Conservation (phyloP, 37 sponge, comb jelly and placozoan genomes). For the Theonella swinhoei region DNA sequence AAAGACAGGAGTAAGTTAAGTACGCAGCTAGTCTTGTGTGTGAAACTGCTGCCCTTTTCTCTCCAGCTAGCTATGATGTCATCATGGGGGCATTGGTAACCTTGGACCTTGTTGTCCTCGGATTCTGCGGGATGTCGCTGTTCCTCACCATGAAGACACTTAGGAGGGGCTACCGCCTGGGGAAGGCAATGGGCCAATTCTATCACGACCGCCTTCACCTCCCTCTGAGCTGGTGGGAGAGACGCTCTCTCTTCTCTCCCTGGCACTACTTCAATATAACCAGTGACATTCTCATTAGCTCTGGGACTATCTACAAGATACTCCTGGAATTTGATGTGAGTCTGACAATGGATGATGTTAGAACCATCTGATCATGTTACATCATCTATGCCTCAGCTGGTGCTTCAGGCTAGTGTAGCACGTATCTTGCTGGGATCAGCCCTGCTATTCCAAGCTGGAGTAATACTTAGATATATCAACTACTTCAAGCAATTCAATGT, state of each 20-base stretch:
- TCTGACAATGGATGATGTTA: not conserved
- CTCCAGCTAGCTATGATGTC: not conserved
- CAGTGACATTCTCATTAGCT: constrained; percentile 43
- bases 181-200: constrained; percentile 58
- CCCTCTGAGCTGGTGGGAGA: constrained; percentile 53
- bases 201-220: constrained; percentile 32
- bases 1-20: not conserved
- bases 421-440: constrained; percentile 52
- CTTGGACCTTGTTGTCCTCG: constrained; percentile 24
- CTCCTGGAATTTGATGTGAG: constrained; percentile 31
- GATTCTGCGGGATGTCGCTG: constrained; percentile 21
- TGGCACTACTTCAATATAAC: constrained; percentile 35
- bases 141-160: constrained; percentile 19
- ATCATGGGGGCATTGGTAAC: not conserved
- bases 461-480: constrained; percentile 49
- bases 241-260: constrained; percentile 26
- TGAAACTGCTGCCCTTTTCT: not conserved
- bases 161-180: constrained; percentile 32
- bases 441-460: constrained; percentile 30
- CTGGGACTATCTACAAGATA: constrained; percentile 39
- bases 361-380: not conserved
- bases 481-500: constrained; percentile 65
- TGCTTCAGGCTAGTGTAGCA: not conserved
- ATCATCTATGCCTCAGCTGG: not conserved
- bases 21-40: not conserved